phyloP scores from a whole-genome alignment of 2,888 invertebrate genomes.

The Abrostola tripartita region DNA sequence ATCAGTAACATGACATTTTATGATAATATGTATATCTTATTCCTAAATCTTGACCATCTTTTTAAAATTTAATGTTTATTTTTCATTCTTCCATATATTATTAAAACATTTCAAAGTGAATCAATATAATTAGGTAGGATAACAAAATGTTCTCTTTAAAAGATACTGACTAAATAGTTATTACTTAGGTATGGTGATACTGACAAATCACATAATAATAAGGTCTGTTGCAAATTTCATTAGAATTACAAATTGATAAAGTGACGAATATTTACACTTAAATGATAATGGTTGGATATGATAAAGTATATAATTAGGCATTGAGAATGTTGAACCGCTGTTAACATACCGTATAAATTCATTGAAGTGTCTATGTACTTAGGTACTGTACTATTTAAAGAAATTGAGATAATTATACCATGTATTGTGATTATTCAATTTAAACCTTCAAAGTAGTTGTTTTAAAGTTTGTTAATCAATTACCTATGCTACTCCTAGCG shows the following conservation, averaged over 20 bases:
- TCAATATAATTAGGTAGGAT: conserved; percentile 73
- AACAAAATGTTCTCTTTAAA: conserved; percentile 76
- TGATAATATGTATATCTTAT: conserved; percentile 12
- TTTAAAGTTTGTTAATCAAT: conserved; percentile 71
- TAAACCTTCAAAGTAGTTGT: conserved; percentile 76
- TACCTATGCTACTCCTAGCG: conserved; percentile 73
- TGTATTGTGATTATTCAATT: conserved; percentile 65
- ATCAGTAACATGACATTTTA: conserved; percentile 18
- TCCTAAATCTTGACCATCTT: conserved; percentile 40
- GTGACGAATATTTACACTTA: conserved; percentile 63
- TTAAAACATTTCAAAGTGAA: conserved; percentile 50
- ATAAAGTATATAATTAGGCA: conserved; percentile 49
- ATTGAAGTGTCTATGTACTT: conserved; percentile 33
- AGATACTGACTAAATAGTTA: conserved; percentile 77
- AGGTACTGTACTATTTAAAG: conserved; percentile 53
- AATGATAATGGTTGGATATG: conserved; percentile 59
- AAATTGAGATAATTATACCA: conserved; percentile 59
- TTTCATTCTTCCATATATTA: conserved; percentile 8
- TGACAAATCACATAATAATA: conserved; percentile 74
- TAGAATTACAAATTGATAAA: conserved; percentile 57
- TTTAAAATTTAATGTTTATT: conserved; percentile 41
- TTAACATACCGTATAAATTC: conserved; percentile 37
- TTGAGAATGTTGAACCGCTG: conserved; percentile 48
- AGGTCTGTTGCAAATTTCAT: conserved; percentile 78
- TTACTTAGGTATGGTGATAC: conserved; percentile 79